Evolutionary conservation across 64 coral and sea anemone species (phyloP).

Genomic region (Montipora sp.): DNA sequence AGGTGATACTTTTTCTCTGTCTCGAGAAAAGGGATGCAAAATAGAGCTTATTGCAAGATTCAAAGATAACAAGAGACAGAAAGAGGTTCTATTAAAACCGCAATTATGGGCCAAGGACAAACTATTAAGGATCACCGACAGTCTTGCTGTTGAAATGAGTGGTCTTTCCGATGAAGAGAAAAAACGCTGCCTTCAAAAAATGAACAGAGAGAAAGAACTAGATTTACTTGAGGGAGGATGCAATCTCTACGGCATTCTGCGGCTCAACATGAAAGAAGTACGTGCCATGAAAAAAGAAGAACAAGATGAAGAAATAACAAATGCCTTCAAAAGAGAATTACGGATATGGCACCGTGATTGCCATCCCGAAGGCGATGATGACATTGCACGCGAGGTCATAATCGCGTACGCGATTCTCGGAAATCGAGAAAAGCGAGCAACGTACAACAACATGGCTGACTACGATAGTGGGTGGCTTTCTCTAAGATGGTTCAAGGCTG

Average conservation of each 20-base stretch:
- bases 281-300: constrained; percentile 22
- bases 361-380: not conserved
- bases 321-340: not conserved
- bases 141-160: not conserved
- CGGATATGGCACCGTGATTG: too few relatives aligned
- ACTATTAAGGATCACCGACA: not conserved
- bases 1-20: not conserved
- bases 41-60: not conserved
- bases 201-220: constrained; percentile 56
- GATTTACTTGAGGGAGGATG: not conserved
- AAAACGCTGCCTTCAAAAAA: constrained; percentile 47
- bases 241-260: constrained; percentile 62
- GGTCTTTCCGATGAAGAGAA: constrained; percentile 5
- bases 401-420: constrained; percentile 41
- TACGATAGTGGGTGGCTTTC: constrained; percentile 64
- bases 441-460: constrained; percentile 63
- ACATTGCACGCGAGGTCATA: constrained; percentile 52
- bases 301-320: constrained; percentile 37
- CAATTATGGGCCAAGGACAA: not conserved
- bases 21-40: constrained; percentile 3
- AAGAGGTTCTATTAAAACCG: constrained; percentile 13
- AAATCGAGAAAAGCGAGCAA: constrained; percentile 48
- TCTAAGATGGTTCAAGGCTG: constrained; percentile 17
- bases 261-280: constrained; percentile 63
- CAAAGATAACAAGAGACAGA: not conserved